Evolutionary conservation across 2,888 invertebrate species (phyloP).

Genomic region (Dolichopus griseipennis): DNA sequence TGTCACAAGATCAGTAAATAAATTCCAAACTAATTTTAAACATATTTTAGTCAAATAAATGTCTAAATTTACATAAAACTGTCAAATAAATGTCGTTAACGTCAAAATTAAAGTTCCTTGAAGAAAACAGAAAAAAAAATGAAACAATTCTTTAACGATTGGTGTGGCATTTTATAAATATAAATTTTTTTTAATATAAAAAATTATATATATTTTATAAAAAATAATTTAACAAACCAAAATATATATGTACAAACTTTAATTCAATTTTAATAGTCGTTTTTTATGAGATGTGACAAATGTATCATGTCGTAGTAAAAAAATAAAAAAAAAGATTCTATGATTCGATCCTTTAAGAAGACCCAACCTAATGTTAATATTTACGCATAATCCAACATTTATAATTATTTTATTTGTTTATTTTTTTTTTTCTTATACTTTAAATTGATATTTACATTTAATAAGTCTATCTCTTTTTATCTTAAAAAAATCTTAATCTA

Average conservation of each 20-base stretch:
- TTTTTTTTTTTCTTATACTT: neutral
- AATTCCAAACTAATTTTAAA: too few relatives aligned
- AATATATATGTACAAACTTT: neutral
- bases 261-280: conserved; percentile 1
- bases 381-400: neutral
- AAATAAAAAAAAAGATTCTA: too few relatives aligned
- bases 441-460: too few relatives aligned
- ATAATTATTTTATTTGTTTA: neutral
- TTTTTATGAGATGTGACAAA: conserved; percentile 10
- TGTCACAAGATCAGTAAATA: too few relatives aligned
- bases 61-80: too few relatives aligned
- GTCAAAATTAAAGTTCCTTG: too few relatives aligned
- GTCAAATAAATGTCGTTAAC: too few relatives aligned
- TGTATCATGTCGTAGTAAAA: neutral
- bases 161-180: neutral
- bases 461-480: neutral
- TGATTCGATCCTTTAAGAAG: too few relatives aligned
- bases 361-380: neutral
- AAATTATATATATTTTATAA: neutral
- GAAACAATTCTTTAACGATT: neutral
- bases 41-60: too few relatives aligned
- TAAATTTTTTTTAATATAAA: neutral
- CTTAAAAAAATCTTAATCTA: neutral
- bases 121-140: neutral
- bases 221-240: neutral